Evolutionary conservation across 2,888 invertebrate species (phyloP).

Genomic region (Spodoptera picta): DNA sequence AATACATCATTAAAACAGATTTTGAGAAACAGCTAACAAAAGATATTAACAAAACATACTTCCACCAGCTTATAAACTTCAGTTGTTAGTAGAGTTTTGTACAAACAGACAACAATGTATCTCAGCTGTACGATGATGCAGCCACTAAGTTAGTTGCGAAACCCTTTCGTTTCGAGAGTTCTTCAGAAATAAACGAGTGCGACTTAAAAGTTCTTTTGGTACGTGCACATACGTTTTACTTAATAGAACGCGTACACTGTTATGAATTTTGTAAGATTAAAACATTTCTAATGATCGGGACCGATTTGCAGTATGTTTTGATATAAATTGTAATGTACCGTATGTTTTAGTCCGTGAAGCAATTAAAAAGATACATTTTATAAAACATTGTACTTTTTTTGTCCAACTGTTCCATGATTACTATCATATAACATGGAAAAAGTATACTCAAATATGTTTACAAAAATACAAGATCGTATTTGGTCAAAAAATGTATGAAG

Average conservation of each 20-base stretch:
- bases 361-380: no score
- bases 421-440: no score
- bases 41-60: slow-evolving; percentile 10
- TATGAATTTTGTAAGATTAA: background rate
- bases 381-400: no score
- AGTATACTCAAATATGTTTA: no score
- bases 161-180: slow-evolving; percentile 42
- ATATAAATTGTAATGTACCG: no score
- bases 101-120: slow-evolving; percentile 33
- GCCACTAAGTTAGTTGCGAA: slow-evolving; percentile 37
- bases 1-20: slow-evolving; percentile 11
- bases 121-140: slow-evolving; percentile 31
- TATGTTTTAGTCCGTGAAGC: no score
- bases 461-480: no score
- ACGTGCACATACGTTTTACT: slow-evolving; percentile 58
- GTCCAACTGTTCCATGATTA: no score
- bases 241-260: slow-evolving; percentile 51
- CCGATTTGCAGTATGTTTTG: no score
- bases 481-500: no score
- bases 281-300: no score
- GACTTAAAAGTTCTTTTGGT: slow-evolving; percentile 56
- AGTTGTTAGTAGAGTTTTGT: slow-evolving; percentile 33
- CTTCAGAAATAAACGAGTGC: slow-evolving; percentile 55
- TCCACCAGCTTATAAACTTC: slow-evolving; percentile 35
- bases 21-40: background rate